Conservation (phyloP, 2,113 vertebrate genomes). For the Vulpes ferrilata region DNA sequence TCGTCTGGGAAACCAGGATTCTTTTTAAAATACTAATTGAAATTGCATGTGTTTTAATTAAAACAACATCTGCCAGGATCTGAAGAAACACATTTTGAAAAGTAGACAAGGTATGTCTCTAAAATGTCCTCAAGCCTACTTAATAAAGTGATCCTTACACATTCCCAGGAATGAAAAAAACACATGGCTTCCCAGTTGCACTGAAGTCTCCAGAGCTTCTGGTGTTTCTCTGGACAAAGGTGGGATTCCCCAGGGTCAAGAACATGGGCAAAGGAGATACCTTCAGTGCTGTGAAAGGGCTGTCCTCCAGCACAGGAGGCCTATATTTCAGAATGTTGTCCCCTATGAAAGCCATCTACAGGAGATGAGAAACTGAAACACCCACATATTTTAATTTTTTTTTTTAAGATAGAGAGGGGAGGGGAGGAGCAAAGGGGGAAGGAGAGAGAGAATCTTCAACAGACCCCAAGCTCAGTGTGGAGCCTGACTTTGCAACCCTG, state of each 20-base stretch:
- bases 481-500: not conserved
- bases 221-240: not conserved
- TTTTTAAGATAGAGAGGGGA: not conserved
- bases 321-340: not conserved
- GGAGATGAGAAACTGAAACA: not conserved
- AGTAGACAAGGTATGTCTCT: slow-evolving; percentile 22
- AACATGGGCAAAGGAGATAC: not conserved
- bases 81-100: slow-evolving; percentile 64
- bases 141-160: not conserved
- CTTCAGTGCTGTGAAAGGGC: fast-evolving
- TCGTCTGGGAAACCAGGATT: slow-evolving; percentile 43
- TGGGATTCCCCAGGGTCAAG: not conserved
- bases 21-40: slow-evolving; percentile 69
- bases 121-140: not conserved
- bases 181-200: not conserved
- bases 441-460: not conserved
- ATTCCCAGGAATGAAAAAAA: not conserved
- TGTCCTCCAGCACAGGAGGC: not conserved
- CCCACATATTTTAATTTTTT: not conserved
- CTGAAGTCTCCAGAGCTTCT: not conserved
- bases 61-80: slow-evolving; percentile 69
- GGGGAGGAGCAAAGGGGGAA: not conserved
- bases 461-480: not conserved
- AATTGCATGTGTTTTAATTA: slow-evolving; percentile 75
- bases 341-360: not conserved